phyloP scores from a whole-genome alignment of 92 coral and sea anemone species.

The Palythoa grandis region DNA sequence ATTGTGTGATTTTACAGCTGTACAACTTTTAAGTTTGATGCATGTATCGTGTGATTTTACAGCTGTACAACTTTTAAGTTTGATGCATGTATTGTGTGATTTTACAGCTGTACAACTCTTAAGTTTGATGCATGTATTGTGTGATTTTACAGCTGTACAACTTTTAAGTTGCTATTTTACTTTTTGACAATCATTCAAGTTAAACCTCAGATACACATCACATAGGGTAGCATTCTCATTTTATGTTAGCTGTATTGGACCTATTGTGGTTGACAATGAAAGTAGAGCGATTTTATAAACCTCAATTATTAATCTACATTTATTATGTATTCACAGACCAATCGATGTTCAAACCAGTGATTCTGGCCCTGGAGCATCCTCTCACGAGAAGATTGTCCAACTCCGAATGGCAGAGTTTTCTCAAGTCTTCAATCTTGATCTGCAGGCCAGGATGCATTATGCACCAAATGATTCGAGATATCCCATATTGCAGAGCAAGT shows the following conservation, averaged over 20 bases:
- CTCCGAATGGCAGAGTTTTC: slow-evolving; percentile 55
- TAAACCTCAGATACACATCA: slow-evolving; percentile 23
- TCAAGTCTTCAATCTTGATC: slow-evolving; percentile 43
- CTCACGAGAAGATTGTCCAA: slow-evolving; percentile 51
- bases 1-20: too few relatives aligned
- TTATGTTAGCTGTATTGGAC: not conserved
- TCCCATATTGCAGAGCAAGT: slow-evolving; percentile 64
- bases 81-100: too few relatives aligned
- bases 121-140: slow-evolving; percentile 22
- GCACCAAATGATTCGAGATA: slow-evolving; percentile 61
- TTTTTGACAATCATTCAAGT: slow-evolving; percentile 24
- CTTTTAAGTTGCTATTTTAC: slow-evolving; percentile 21
- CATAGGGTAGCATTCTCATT: slow-evolving; percentile 20
- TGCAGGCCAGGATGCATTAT: slow-evolving; percentile 53
- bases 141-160: slow-evolving; percentile 27
- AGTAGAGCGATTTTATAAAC: slow-evolving; percentile 5
- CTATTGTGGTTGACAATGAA: not conserved
- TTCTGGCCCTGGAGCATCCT: slow-evolving; percentile 60
- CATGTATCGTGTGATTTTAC: too few relatives aligned
- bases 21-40: too few relatives aligned
- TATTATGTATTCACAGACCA: slow-evolving; percentile 44
- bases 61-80: too few relatives aligned
- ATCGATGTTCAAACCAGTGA: slow-evolving; percentile 53
- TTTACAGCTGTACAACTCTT: too few relatives aligned
- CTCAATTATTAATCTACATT: slow-evolving; percentile 20